phyloP scores from a whole-genome alignment of 2,113 vertebrate species.

The Polypterus senegalus region DNA sequence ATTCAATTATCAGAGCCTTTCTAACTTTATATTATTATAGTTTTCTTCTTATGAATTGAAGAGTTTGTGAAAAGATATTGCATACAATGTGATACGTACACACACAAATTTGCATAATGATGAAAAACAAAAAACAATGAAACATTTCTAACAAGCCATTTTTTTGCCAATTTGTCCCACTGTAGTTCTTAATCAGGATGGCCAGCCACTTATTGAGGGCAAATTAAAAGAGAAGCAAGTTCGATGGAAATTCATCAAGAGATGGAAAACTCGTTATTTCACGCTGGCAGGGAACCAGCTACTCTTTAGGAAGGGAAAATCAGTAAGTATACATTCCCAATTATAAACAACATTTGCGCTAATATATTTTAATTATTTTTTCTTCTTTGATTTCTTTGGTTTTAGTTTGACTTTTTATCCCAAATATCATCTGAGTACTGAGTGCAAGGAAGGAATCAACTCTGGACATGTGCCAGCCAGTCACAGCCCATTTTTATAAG shows the following conservation, averaged over 20 bases:
- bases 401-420: no score
- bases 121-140: not conserved
- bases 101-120: no score
- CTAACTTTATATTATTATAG: not conserved
- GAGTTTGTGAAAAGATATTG: no score
- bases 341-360: not conserved
- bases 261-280: slow-evolving; percentile 95
- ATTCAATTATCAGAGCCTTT: not conserved
- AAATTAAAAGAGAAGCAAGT: slow-evolving; percentile 94
- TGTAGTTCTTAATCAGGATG: slow-evolving; percentile 77
- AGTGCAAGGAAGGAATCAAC: no score
- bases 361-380: not conserved
- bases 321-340: slow-evolving; percentile 51
- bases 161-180: not conserved
- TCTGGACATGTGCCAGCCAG: no score
- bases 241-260: slow-evolving; percentile 91
- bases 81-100: no score
- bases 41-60: not conserved
- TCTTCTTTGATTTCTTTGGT: not conserved
- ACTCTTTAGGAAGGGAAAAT: slow-evolving; percentile 82
- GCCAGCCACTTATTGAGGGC: slow-evolving; percentile 88
- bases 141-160: not conserved
- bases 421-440: no score
- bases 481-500: no score
- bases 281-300: slow-evolving; percentile 90